Base-by-base conservation (phyloP, 2,797 vertebrate species). In the Anguilla megastoma region DNA sequence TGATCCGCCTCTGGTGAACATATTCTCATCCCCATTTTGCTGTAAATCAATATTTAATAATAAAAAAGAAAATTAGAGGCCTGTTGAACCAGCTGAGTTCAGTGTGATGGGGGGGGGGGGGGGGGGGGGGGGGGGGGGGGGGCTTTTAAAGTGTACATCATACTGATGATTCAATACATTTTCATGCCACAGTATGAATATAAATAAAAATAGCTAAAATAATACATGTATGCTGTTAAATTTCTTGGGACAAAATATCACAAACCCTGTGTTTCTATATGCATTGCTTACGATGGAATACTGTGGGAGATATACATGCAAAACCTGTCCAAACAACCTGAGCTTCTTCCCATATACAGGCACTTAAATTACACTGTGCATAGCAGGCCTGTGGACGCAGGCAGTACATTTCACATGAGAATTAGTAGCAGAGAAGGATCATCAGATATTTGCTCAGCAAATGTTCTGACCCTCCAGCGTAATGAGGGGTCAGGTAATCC, bases 161-260 rank as follows among this genome's bases (percentile, higher is more conserved):
- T 66, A 41, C 9, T 52, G 71, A 80, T 58, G 71, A 84, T 86
- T 63, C 66, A 52, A 33, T 50, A 84, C 79, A 88, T 84, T 87
- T 82, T 52, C 33, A 3, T 60, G 86, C 84, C 52, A 88, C 88
- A 91, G 86, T 86, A 88, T 87, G 84, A 86, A 89, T 85, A 91
- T 89, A 88, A 90, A 91, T 89, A 85, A 90, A 63, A 84, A 80
- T 87, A 86, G 86, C 86, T 85, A 85, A 48, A 87, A 89, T 90
- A 88, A 50, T 76, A 76, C 84, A 84, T 66, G 63, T 60, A 45
- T 85, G 60, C 58, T 76, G 76, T 84, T 85, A 71, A 71, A 86
- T 88, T 85, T 85, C 18, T 14, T 86, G 86, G 60, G 66, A 86
- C 86, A 58, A 71, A 82, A 86, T 27, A 79, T 48, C 60, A 74